phyloP scores from a whole-genome alignment of 1,140 invertebrate genomes.

The Pseudomyrmex flavicornis region DNA sequence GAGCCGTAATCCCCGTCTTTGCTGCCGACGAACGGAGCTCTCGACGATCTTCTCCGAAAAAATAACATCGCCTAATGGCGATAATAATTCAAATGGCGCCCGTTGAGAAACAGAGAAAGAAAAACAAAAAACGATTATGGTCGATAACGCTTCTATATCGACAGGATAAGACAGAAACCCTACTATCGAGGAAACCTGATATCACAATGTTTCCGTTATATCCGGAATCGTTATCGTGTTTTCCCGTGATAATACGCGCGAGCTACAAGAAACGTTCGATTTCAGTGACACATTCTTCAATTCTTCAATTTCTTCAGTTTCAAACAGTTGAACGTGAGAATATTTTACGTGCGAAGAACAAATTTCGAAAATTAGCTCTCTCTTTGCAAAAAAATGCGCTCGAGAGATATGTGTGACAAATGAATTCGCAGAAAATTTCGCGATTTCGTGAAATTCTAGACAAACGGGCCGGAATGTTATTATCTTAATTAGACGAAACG shows the following conservation, averaged over 20 bases:
- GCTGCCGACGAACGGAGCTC: constrained; percentile 27
- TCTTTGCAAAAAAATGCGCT: neutral
- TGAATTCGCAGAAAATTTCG: neutral
- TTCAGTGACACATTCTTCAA: neutral
- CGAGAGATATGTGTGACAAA: neutral
- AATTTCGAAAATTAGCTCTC: neutral
- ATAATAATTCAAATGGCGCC: constrained; percentile 62
- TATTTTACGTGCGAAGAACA: too few species aligned
- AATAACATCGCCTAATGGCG: constrained; percentile 63
- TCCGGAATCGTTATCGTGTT: neutral
- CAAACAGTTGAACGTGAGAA: too few species aligned
- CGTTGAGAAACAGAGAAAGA: neutral
- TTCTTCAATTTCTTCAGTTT: too few species aligned
- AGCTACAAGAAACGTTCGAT: neutral
- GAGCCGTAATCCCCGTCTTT: constrained; percentile 28
- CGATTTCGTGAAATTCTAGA: constrained; percentile 49
- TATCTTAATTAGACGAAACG: constrained; percentile 71
- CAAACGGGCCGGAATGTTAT: constrained; percentile 64
- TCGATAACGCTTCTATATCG: constrained; percentile 29
- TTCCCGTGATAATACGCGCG: too few species aligned
- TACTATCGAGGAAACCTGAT: neutral
- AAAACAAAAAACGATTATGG: neutral
- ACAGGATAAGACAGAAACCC: neutral
- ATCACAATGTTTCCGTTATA: neutral
- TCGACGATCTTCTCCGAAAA: constrained; percentile 45